Evolutionary conservation across 1,140 invertebrate species (phyloP), one percentile per base, ranked within the genome.

Genomic region (Zophobas atratus): DNA sequence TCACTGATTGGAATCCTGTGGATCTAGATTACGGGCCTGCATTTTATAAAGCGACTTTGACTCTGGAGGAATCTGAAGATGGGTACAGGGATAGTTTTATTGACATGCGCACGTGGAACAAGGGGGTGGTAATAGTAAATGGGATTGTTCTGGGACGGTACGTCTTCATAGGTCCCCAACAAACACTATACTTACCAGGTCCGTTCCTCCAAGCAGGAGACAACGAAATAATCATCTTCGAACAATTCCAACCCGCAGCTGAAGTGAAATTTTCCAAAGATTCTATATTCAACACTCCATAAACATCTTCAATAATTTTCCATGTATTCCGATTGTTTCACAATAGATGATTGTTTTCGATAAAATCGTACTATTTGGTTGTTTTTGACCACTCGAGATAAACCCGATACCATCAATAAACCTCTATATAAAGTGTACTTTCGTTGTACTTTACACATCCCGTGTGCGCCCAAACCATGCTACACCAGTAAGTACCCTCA

Each of bases 121-220:
- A 88, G 85, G 92, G 92, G 33, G 85, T 91, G 51, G 90, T 91
- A 6, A 88, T 92, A 78, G 80, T 93, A 1, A 93, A 93, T 86
- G 91, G 90, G 1, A 89, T 91, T 80, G 90, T 92, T 80, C 79
- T 93, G 43, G 92, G 91, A 6, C 82, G 91, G 71, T 92, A 92
- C 81, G 84, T 82, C 20, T 82, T 82, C 43, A 81, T 87, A 34
- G 92, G 92, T 0, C 92, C 92, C 1, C 88, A 90, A 80, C 81
- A 86, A 73, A 88, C 89, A 2, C 83, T 92, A 0, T 92, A 91
- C 84, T 75, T 92, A 39, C 91, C 91, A 8, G 90, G 86, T 6
- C 88, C 89, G 1, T 82, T 91, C n/a, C 83, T 92, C 0, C 85
- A 85, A 55, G 67, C 77, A 33, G 90, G 90, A 39, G 78, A 83